phyloP scores from a whole-genome alignment of 2,113 vertebrate genomes.

The Poeciliopsis retropinna region DNA sequence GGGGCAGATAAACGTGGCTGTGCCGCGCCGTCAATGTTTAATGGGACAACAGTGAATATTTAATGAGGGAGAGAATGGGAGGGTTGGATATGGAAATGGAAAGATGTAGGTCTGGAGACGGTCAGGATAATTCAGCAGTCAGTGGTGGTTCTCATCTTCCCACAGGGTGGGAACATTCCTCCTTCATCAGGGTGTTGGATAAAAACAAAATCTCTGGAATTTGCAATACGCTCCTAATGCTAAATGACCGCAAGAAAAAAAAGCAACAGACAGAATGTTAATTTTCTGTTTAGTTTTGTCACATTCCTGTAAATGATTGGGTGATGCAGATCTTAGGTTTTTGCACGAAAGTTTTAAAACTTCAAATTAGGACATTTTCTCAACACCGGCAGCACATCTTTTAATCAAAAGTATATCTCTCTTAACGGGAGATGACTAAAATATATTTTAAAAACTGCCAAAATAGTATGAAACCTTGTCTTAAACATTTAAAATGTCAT shows the following conservation, averaged over 20 bases:
- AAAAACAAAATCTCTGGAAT: not conserved
- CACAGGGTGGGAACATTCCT: slow-evolving; percentile 23
- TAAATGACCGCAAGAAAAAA: not conserved
- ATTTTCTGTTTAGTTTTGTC: not conserved
- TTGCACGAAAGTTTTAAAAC: too few species aligned
- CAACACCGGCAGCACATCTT: too few species aligned
- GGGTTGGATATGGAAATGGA: slow-evolving; percentile 51
- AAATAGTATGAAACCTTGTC: too few species aligned
- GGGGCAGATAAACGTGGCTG: slow-evolving; percentile 70
- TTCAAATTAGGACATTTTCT: too few species aligned
- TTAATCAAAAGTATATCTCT: too few species aligned
- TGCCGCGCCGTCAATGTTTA: slow-evolving; percentile 77
- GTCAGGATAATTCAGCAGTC: slow-evolving; percentile 22
- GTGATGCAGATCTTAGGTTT: too few species aligned
- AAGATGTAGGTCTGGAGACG: slow-evolving; percentile 48
- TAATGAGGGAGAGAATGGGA: slow-evolving; percentile 64
- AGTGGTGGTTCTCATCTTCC: not conserved
- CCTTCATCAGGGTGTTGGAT: slow-evolving; percentile 16
- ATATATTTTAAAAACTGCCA: too few species aligned
- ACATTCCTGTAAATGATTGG: too few species aligned
- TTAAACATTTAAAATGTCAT: too few species aligned
- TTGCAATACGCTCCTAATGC: slow-evolving; percentile 25
- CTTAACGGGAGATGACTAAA: too few species aligned
- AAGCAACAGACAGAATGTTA: not conserved
- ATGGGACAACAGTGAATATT: slow-evolving; percentile 82